Conservation (phyloP, 2,888 invertebrate species). For the Gonocerus acuteangulatus region DNA sequence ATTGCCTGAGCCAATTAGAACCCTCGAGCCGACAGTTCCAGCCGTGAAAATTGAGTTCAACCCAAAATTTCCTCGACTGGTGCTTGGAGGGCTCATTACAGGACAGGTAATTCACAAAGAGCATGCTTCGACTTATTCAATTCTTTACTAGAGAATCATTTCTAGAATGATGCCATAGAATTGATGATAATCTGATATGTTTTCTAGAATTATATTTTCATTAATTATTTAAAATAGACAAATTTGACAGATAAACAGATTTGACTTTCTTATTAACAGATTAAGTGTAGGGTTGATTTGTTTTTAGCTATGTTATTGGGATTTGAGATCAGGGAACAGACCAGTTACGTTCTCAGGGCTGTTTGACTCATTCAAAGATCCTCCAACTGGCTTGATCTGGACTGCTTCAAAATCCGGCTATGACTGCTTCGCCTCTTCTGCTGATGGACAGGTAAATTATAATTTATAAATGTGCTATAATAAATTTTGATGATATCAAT, state of each 20-base stretch:
- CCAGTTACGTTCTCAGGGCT: slow-evolving; percentile 26
- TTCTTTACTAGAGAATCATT: no score
- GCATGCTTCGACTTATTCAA: no score
- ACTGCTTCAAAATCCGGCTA: slow-evolving; percentile 30
- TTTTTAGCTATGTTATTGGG: slow-evolving; percentile 31
- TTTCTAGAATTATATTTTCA: background rate
- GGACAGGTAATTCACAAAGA: slow-evolving; percentile 19
- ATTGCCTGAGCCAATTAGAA: slow-evolving; percentile 53
- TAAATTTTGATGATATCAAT: no score
- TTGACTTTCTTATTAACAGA: background rate
- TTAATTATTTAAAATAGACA: no score
- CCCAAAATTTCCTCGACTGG: slow-evolving; percentile 57
- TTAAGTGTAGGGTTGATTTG: background rate
- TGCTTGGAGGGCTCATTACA: slow-evolving; percentile 19
- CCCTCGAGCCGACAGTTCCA: slow-evolving; percentile 66
- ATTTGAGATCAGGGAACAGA: slow-evolving; percentile 26
- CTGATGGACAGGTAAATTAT: slow-evolving; percentile 31
- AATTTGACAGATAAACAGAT: background rate
- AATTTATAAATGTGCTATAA: no score
- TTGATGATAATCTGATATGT: no score
- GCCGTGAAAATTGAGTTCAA: slow-evolving; percentile 80
- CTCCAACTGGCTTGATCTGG: slow-evolving; percentile 30
- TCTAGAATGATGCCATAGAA: no score
- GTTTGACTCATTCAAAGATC: slow-evolving; percentile 29
- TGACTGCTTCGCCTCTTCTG: slow-evolving; percentile 28